Conservation (phyloP, 1,140 invertebrate species). For the Bradysia coprophila region DNA sequence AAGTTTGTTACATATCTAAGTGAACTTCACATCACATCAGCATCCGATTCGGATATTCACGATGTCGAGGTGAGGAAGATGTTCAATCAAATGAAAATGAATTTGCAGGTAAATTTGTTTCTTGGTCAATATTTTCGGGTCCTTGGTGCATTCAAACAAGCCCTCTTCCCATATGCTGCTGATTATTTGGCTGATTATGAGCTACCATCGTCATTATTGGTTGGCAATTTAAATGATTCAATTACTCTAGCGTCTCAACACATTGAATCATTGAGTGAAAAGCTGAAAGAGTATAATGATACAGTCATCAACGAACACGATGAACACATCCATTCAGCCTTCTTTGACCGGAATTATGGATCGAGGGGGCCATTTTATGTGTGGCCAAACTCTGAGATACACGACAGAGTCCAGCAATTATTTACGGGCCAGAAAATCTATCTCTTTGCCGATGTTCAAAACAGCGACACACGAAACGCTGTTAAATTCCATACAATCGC, state of each 20-base stretch:
- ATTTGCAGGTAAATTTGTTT: neutral
- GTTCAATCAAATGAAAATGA: neutral
- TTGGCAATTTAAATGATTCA: neutral
- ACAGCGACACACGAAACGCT: neutral
- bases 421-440: neutral
- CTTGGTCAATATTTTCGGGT: neutral
- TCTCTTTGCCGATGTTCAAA: neutral
- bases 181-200: neutral
- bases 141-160: neutral
- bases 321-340: neutral
- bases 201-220: neutral
- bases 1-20: neutral
- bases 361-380: neutral
- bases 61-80: neutral
- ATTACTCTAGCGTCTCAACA: neutral
- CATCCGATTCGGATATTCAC: no score
- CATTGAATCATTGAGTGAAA: neutral
- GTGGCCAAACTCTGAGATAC: neutral
- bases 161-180: neutral
- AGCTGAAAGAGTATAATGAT: neutral
- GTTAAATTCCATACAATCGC: neutral
- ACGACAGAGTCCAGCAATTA: neutral
- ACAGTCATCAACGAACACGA: neutral
- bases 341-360: neutral
- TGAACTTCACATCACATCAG: neutral